Base-by-base conservation (phyloP, 2,113 vertebrate genomes). In the Takifugu flavidus region DNA sequence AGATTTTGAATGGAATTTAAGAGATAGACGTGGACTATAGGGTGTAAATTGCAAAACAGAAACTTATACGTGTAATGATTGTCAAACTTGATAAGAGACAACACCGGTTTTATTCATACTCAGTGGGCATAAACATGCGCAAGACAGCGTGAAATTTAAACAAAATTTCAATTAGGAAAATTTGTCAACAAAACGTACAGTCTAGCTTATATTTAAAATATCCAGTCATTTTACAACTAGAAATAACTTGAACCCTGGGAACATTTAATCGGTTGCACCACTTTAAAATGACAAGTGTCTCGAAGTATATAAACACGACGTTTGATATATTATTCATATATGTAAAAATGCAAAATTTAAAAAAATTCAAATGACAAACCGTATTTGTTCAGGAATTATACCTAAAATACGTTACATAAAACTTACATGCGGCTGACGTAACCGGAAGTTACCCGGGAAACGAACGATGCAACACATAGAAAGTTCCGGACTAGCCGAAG, bases 401-500 rank as follows among this genome's bases (percentile, higher is more conserved):
- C 11, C 8, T 39, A 45, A 45, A 45, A 5, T 45, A 15, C 44
- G 4, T 45, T 15, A 45, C 44, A 15, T 45, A 45, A 45, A 39
- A 15, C 4, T 2, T 14, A 45, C 44, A 3, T 5, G 44, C 14
- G 14, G 1, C 4, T 45, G 44, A 45, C 44, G 4, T 51, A 2
- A 78, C 70, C 67, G 86, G 82, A 88, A 82, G 75, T 77, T 45
- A 66, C 13, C 51, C 84, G 78, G 7, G 6, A 65, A 12, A 59
- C 14, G 56, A 51, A 75, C 82, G 75, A 85, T 83, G 86, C 71
- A 88, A 88, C 84, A 76, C 80, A n/a, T 0, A 2, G 79, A 78
- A 87, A 28, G 45, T 84, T 89, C 84, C 84, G 78, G 84, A 78
- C n/a, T 45, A 51, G 4, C 8, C 1, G 62, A 80, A 87, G 87